These are phyloP conservation scores for Acrocephalus arundinaceus DNA, from an alignment of 2,113 vertebrate genomes.

Conservation along the genomic window DNA sequence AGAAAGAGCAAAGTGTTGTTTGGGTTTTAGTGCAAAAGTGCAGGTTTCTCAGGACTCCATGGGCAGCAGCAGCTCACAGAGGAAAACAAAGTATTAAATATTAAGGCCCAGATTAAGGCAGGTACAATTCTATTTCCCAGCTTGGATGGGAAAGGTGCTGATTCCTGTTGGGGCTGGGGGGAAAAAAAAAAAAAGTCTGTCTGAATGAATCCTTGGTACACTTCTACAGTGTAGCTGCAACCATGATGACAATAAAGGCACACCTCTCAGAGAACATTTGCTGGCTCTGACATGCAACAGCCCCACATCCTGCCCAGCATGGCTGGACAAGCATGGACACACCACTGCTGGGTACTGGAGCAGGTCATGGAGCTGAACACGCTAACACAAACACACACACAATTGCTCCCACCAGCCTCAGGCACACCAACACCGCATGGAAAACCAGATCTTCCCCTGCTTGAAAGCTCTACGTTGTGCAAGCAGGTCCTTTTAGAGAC, in stretches of 20 bases:
- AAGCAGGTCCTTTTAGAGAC: not conserved
- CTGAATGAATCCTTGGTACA: not conserved
- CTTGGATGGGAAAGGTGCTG: constrained; percentile 31
- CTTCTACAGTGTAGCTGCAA: not conserved
- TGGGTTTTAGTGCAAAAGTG: constrained; percentile 9
- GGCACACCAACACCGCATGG: not conserved
- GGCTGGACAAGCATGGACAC: not conserved
- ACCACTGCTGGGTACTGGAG: not conserved
- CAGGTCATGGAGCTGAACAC: not conserved
- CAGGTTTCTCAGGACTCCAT: not conserved
- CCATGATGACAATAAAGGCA: not conserved
- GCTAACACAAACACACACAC: not conserved
- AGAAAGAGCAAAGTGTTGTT: constrained; percentile 74
- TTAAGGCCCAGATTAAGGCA: constrained; percentile 11
- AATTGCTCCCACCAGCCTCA: not conserved
- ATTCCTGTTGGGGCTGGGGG: constrained; percentile 25
- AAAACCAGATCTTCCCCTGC: not conserved
- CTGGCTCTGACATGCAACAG: not conserved
- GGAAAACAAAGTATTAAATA: not conserved
- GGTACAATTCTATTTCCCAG: constrained; percentile 1
- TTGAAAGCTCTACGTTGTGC: not conserved
- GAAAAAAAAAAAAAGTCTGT: not conserved
- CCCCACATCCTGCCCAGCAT: not conserved
- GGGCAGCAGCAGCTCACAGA: constrained; percentile 39
- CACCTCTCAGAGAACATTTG: not conserved